Conservation (phyloP, 2,113 vertebrate genomes). For the Aphelocoma coerulescens region DNA sequence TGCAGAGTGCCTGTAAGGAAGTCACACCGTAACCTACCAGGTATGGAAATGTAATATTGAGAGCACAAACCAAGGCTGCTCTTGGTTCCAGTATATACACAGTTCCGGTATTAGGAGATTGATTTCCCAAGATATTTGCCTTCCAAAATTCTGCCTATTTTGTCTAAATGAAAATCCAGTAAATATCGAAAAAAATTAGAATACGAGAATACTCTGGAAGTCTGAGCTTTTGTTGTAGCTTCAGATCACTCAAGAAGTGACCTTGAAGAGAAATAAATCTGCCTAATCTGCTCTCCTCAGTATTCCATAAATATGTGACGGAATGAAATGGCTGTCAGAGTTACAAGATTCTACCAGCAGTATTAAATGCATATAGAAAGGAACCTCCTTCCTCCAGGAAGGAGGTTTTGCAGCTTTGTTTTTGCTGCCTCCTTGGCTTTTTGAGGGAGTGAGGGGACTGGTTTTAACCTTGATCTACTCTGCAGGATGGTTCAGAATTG, state of each 20-base stretch:
- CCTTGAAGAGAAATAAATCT: conserved; percentile 1
- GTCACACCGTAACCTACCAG: neutral
- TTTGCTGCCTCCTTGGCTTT: neutral
- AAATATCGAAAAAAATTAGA: neutral
- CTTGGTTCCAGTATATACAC: neutral
- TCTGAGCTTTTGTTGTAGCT: neutral
- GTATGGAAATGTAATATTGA: neutral
- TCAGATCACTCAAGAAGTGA: neutral
- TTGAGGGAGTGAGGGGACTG: neutral
- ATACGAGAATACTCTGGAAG: neutral
- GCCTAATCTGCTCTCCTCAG: neutral
- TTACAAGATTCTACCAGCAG: neutral
- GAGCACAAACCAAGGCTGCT: neutral
- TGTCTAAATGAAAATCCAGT: neutral
- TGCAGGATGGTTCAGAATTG: neutral
- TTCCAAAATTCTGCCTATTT: neutral
- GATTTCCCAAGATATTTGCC: neutral
- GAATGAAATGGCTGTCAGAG: neutral
- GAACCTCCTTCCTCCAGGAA: neutral
- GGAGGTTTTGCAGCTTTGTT: neutral
- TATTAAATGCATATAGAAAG: neutral
- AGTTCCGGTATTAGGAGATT: neutral
- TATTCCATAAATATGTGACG: neutral
- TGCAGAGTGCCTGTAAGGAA: neutral
- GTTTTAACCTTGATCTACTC: neutral